Conservation (phyloP, 2,797 vertebrate genomes). For the Babyrousa celebensis region DNA sequence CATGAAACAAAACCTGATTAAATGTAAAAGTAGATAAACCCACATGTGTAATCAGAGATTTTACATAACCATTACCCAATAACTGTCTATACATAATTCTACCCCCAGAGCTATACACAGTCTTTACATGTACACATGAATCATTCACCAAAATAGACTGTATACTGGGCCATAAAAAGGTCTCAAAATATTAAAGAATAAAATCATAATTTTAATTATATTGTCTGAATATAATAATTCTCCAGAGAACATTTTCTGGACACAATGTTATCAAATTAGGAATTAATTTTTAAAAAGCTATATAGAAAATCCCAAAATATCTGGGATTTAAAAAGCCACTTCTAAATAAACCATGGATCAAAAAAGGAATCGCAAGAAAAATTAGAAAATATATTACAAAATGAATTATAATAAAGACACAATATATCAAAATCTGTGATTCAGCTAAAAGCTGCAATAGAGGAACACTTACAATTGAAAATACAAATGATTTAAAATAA, state of each 20-base stretch:
- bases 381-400: conserved; percentile 17
- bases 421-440: neutral
- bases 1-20: neutral
- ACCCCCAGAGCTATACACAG: neutral
- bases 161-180: neutral
- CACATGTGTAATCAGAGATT: neutral
- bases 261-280: neutral
- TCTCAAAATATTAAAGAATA: conserved; percentile 4
- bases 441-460: neutral
- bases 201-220: neutral
- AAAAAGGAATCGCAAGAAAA: neutral
- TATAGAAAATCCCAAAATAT: neutral
- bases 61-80: neutral
- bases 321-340: neutral
- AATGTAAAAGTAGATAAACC: neutral
- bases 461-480: neutral
- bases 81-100: neutral
- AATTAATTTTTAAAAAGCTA: neutral
- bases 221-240: neutral
- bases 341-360: neutral
- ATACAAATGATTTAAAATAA: neutral
- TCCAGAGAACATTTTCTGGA: neutral
- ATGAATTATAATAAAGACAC: neutral
- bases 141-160: neutral
- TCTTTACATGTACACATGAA: neutral